Base-by-base conservation (phyloP, 2,113 vertebrate species). In the Anolis carolinensis region DNA sequence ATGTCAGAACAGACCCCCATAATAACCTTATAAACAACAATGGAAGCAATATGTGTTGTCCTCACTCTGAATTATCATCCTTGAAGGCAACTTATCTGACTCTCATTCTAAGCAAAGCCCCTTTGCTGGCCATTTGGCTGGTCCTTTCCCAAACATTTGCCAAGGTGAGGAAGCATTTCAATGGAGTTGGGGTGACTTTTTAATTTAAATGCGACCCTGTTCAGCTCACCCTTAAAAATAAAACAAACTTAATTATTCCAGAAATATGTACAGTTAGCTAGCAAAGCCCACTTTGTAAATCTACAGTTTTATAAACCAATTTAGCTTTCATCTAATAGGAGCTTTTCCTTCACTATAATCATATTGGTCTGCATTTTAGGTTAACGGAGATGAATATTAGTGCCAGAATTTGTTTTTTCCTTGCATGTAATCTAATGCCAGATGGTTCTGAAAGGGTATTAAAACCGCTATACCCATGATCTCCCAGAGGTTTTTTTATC, bases 341-440 rank as follows among this genome's bases (percentile, higher is more conserved):
- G 27, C 67, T 90, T 94, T 90, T 90, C 91, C 88, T 86, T 72
- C 87, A 73, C 77, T 91, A 85, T 92, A 94, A 91, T 93, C 88
- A 88, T 87, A 94, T 92, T 91, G 90, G 90, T 72, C 87, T 91
- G 84, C 83, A 76, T 91, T 91, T 89, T 91, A 75, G 88, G 91
- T 92, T 93, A 94, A 93, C 92, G 89, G 90, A 93, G 89, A 93
- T 92, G 72, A 93, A 93, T 93, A 94, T 91, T 92, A 89, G 90
- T 94, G 89, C 91, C 92, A 93, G 88, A 91, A 91, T 94, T 92
- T 91, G 80, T 87, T 92, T 87, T 93, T 94, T 91, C 81, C 34
- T 85, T 91, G 87, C 63, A 84, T 86, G 88, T 92, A 95, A 93
- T 92, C 88, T 92, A 91, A 91, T 85, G 87, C 91, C 93, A 95